phyloP scores from a whole-genome alignment of 2,888 invertebrate genomes.

The Steromphala cineraria region DNA sequence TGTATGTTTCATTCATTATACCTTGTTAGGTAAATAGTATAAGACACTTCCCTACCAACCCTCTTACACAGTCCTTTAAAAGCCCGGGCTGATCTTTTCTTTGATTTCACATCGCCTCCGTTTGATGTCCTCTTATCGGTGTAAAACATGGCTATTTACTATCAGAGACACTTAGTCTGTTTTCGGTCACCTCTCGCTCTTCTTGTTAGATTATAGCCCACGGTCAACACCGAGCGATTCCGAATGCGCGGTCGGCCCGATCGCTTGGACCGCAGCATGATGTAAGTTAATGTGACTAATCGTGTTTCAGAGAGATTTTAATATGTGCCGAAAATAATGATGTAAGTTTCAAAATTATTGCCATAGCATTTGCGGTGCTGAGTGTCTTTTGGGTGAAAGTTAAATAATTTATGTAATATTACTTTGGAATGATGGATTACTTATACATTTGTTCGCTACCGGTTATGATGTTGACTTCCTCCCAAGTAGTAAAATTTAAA shows the following conservation, averaged over 20 bases:
- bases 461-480: no score
- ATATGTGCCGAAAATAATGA: no score
- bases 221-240: neutral
- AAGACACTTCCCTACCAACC: neutral
- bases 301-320: no score
- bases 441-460: no score
- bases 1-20: neutral
- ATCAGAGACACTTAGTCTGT: neutral
- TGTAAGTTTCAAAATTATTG: no score
- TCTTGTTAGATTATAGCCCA: neutral
- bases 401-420: no score
- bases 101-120: neutral
- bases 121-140: neutral
- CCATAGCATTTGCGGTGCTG: no score
- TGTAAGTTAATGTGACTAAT: no score
- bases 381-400: no score
- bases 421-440: no score
- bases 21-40: neutral
- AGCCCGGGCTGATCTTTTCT: neutral
- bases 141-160: constrained; percentile 14
- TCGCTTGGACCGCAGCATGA: no score
- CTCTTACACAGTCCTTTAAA: neutral
- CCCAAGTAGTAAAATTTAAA: no score
- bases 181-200: neutral
- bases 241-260: neutral